Percentiles rank a stretch among this genome's conserved stretches.
Evolutionary conservation across 2,113 vertebrate genomes (phyloP).

Genomic region (Pollachius pollachius): DNA sequence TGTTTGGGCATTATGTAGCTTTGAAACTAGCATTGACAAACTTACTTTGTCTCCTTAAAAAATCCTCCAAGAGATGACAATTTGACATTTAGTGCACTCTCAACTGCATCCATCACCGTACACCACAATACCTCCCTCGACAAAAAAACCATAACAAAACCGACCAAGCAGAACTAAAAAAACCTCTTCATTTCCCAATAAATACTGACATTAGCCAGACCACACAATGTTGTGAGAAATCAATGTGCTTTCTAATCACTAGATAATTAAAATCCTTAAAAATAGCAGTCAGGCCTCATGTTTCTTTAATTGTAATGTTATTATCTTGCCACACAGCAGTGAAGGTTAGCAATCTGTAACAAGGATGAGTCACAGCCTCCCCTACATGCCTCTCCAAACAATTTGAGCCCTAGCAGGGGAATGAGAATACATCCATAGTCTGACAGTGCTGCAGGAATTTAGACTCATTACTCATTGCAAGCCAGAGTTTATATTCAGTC

Average conservation of each 20-base stretch:
- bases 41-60: too few relatives aligned
- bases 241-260: conserved; percentile 43
- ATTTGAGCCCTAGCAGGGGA: conserved; percentile 54
- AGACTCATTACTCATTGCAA: conserved; percentile 52
- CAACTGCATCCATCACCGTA: too few relatives aligned
- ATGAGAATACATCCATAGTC: conserved; percentile 54
- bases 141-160: too few relatives aligned
- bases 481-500: conserved; percentile 55
- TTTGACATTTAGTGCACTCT: too few relatives aligned
- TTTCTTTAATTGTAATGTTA: conserved; percentile 55
- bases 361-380: conserved; percentile 63
- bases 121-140: too few relatives aligned
- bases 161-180: too few relatives aligned
- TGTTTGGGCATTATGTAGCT: too few relatives aligned
- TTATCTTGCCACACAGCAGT: conserved; percentile 55
- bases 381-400: conserved; percentile 56
- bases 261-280: conserved; percentile 50
- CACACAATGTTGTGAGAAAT: conserved; percentile 2
- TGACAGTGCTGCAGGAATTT: conserved; percentile 56
- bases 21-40: too few relatives aligned
- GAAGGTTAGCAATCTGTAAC: conserved; percentile 64
- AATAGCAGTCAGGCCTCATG: conserved; percentile 53
- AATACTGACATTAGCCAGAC: too few relatives aligned
- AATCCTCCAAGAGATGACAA: too few relatives aligned
- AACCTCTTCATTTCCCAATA: too few relatives aligned